Evolutionary conservation across 2,113 vertebrate species (phyloP).

Genomic region (Ovis canadensis): DNA sequence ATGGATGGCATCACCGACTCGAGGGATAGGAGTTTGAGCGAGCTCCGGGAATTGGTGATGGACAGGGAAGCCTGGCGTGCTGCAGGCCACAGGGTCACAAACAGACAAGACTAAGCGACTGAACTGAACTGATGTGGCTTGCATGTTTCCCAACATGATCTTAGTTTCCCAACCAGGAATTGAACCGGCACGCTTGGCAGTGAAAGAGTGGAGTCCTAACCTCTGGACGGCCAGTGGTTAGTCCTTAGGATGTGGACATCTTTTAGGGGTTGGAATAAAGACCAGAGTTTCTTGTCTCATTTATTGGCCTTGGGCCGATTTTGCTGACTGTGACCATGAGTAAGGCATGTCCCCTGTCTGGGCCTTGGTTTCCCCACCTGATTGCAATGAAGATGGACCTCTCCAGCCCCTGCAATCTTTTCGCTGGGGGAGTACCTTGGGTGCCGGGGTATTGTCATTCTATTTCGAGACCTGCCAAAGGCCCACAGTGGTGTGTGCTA

Average conservation of each 20-base stretch:
- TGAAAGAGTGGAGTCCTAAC: not conserved
- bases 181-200: not conserved
- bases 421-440: accelerated
- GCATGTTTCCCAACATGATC: not conserved
- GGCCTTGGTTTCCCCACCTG: not conserved
- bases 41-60: not conserved
- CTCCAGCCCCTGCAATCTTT: not conserved
- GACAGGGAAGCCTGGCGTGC: not conserved
- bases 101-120: not conserved
- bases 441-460: accelerated
- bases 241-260: not conserved
- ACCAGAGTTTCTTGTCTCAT: not conserved
- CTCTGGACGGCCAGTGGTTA: not conserved
- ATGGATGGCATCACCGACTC: not conserved
- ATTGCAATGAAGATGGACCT: not conserved
- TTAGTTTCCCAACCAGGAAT: no score
- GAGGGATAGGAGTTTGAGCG: not conserved
- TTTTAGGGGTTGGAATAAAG: not conserved
- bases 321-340: not conserved
- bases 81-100: not conserved
- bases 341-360: not conserved
- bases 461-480: not conserved
- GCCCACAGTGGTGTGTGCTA: not conserved
- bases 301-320: not conserved
- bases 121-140: not conserved